Evolutionary conservation across 2,113 vertebrate species (phyloP).

Genomic region (Alethe castanea): DNA sequence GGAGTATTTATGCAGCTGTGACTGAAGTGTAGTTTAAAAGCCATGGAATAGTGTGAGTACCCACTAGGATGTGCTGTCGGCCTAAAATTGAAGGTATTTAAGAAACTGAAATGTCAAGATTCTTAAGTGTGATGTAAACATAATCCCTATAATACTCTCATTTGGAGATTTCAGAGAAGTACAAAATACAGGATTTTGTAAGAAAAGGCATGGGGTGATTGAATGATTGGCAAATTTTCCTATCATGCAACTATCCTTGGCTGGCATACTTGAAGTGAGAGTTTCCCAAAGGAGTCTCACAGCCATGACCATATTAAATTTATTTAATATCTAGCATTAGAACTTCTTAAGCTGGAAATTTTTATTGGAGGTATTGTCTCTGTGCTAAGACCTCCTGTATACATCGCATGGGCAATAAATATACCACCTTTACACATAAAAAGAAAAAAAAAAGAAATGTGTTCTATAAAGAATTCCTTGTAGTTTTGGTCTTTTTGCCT

Average conservation of each 20-base stretch:
- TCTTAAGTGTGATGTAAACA: not conserved
- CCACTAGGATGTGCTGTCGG: constrained; percentile 71
- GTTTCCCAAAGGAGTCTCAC: not conserved
- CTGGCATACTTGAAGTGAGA: not conserved
- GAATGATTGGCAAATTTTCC: not conserved
- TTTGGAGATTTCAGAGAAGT: not conserved
- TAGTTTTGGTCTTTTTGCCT: not conserved
- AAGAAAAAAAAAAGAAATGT: not conserved
- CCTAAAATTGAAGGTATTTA: constrained; percentile 19
- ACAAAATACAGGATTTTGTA: not conserved
- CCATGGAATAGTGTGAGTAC: not conserved
- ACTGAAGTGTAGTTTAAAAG: not conserved
- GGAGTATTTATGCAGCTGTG: not conserved
- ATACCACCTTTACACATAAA: not conserved
- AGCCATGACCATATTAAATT: not conserved
- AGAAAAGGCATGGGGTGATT: not conserved
- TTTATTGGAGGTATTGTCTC: not conserved
- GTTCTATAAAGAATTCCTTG: not conserved
- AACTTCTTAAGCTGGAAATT: not conserved
- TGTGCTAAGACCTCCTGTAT: not conserved
- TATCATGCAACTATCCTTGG: not conserved
- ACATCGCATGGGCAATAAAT: not conserved
- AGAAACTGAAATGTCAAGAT: not conserved
- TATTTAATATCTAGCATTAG: not conserved
- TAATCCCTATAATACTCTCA: not conserved